Conservation (phyloP, 2,113 vertebrate genomes). For the Neotoma lepida region DNA sequence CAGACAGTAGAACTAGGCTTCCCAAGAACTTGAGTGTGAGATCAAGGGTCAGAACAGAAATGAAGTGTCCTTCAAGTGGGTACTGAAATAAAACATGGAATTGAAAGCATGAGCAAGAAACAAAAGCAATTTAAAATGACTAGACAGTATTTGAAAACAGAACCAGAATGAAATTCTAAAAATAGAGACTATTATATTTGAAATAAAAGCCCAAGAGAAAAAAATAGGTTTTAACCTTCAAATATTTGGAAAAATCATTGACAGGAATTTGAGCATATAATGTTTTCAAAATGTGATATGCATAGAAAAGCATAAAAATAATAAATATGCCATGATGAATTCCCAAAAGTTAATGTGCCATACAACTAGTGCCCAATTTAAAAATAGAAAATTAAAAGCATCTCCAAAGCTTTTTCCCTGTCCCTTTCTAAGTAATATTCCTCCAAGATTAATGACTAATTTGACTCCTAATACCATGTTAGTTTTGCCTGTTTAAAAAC, state of each 20-base stretch:
- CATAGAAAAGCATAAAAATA: conserved; percentile 22
- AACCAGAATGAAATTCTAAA: conserved; percentile 45
- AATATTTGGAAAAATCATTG: conserved; percentile 36
- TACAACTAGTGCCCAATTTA: not conserved
- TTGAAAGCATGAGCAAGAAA: not conserved
- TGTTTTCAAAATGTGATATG: not conserved
- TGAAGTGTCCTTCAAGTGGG: not conserved
- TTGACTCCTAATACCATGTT: not conserved
- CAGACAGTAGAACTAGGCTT: conserved; percentile 5
- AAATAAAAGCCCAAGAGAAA: conserved; percentile 14
- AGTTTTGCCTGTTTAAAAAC: not conserved
- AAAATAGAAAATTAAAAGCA: not conserved
- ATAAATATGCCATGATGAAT: not conserved
- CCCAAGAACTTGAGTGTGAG: not conserved
- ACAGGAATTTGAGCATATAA: not conserved
- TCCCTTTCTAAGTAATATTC: not conserved
- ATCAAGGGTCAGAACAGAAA: conserved; percentile 6
- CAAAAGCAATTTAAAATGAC: conserved; percentile 10
- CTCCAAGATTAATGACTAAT: not conserved
- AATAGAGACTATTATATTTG: conserved; percentile 46
- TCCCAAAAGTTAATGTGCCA: conserved; percentile 4
- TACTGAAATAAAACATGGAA: conserved; percentile 17
- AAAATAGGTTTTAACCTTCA: not conserved
- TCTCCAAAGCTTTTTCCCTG: not conserved
- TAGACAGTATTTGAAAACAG: conserved; percentile 30